phyloP scores from a whole-genome alignment of 2,113 vertebrate genomes.

The Benthochromis sp. region DNA sequence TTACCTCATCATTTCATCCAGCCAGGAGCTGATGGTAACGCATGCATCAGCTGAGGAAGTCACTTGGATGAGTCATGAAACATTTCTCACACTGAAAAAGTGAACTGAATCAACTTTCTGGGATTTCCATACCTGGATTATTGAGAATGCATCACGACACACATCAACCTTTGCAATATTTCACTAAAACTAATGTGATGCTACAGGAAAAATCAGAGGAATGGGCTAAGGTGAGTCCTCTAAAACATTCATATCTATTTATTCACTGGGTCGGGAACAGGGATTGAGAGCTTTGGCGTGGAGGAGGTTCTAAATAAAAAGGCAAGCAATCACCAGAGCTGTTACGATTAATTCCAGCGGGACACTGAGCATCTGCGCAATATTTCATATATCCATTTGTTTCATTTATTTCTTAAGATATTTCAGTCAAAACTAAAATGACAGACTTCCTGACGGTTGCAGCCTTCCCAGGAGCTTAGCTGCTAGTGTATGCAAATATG shows the following conservation, averaged over 20 bases:
- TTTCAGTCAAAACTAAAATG: not conserved
- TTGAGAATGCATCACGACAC: not conserved
- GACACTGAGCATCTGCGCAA: not conserved
- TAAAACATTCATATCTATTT: not conserved
- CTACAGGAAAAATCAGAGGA: not conserved
- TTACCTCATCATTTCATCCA: not conserved
- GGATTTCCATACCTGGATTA: not conserved
- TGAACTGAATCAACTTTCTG: not conserved
- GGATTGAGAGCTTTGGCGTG: not conserved
- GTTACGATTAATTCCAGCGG: not conserved
- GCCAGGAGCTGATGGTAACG: not conserved
- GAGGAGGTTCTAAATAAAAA: not conserved
- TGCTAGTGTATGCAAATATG: not conserved
- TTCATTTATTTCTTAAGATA: not conserved
- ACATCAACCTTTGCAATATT: not conserved
- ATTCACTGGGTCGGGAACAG: not conserved
- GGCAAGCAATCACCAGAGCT: not conserved
- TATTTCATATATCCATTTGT: not conserved
- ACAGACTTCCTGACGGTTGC: not conserved
- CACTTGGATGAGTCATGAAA: not conserved
- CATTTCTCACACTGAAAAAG: not conserved
- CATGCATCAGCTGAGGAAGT: not conserved
- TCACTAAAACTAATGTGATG: not conserved
- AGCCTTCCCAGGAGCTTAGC: not conserved
- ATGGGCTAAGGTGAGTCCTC: not conserved